Evolutionary conservation across 2,797 vertebrate species (phyloP), one percentile per base, ranked within the genome.

Genomic region (Chaenodraco wilsoni): DNA sequence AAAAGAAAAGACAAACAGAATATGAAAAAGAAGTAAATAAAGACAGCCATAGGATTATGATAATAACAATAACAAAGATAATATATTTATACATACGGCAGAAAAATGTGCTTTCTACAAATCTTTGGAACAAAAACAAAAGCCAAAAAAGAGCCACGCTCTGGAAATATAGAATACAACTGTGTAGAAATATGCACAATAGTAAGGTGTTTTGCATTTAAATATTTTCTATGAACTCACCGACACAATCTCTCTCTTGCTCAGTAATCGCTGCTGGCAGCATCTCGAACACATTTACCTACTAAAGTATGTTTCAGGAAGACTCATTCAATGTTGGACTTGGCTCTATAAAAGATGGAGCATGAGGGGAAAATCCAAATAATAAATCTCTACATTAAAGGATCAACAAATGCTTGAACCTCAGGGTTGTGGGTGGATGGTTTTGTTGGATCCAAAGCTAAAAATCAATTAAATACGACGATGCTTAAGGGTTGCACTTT

Each of bases 111-210:
- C 94, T 94, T 91, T 92, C 93, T 93, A 95, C 89, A 93, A 93
- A 93, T 95, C 94, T 95, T 95, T 95, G 94, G 94, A 95, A 94
- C 92, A 85, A 93, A 92, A 88, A 91, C 84, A 88, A 87, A 93
- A 91, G 76, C 74, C 81, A 84, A 88, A 91, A 37, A 83, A 92
- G 85, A 93, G 89, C 92, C 83, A 93, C 91, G 69, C 88, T 84
- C 90, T 87, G 85, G 87, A 94, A 92, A 92, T 88, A 88, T 84
- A 90, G 90, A 89, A 79, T 91, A 92, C 86, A 93, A 92, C 77
- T 49, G 88, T 90, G 92, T 88, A 93, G 90, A 93, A 89, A 92
- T 92, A 90, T 92, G 88, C 90, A 94, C 92, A 93, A 93, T 91
- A 93, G 83, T 92, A 87, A 89, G 85, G 74, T 89, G 84, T 92